Conservation (phyloP, 1,140 invertebrate species). For the Frieseomelitta varia region DNA sequence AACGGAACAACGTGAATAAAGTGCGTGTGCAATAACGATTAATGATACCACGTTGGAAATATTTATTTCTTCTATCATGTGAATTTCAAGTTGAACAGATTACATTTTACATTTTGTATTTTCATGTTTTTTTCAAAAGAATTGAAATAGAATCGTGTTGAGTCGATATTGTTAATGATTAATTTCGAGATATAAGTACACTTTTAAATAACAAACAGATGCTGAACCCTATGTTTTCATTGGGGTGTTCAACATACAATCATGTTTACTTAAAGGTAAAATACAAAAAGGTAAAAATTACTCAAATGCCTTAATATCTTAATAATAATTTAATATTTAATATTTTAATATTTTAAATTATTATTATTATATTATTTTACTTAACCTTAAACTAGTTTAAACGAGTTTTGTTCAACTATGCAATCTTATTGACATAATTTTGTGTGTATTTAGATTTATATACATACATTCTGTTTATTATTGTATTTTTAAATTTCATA, state of each 20-base stretch:
- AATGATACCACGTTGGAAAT: conserved; percentile 47
- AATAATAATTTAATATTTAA: no score
- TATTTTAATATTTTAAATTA: no score
- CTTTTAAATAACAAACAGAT: neutral
- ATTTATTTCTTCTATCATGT: conserved; percentile 22
- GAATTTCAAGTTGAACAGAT: neutral
- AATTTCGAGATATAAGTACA: neutral
- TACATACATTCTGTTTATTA: neutral
- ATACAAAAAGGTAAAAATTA: no score
- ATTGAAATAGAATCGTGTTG: neutral
- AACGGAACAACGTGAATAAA: neutral
- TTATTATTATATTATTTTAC: no score
- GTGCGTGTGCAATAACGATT: neutral
- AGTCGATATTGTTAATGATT: neutral
- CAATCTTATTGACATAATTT: neutral
- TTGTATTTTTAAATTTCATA: no score
- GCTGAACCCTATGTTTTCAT: no score
- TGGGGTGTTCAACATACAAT: no score
- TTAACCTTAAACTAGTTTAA: no score
- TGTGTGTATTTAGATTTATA: neutral
- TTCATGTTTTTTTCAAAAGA: neutral
- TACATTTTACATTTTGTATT: neutral
- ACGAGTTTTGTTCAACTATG: no score
- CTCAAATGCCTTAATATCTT: no score
- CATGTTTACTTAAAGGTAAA: no score